Evolutionary conservation across 1,140 invertebrate species (phyloP), one percentile per base, ranked within the genome.

Genomic region (Drosophila arawakana): DNA sequence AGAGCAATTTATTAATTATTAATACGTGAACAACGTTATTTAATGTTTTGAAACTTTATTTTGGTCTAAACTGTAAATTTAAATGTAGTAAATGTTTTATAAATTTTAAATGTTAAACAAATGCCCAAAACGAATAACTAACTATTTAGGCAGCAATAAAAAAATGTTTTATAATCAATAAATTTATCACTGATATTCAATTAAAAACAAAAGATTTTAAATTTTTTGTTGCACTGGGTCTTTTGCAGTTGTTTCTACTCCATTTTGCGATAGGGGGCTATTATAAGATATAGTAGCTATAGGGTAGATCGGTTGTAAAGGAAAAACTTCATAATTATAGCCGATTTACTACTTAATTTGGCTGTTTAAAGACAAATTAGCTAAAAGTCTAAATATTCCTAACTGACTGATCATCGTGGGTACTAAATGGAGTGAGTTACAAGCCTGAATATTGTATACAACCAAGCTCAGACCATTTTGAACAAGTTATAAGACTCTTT

Each of bases 1-100:
- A 89, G 85, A 89, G 8, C 49, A 84, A 89, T 89, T 88, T 88
- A 80, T 90, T 78, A 30, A 80, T 89, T 79, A 71, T 59, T 69
- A 77, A 57, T 57, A 57, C 10, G 54, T 34, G 30, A 37, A 10
- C 43, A 71, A 41, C 70, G 72, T 81, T 82, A 83, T 30, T 69
- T 66, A 69, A 85, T 84, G 81, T 80, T 83, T 65, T 47, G 21
- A 30, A 30, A 5, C 25, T 30, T 30, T 37, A 44, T 59, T 61
- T 61, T 10, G 39, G 10, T 54, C 55, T 88, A 30, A 30, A 30
- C 25, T 30, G 25, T 30, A 30, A 30, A 30, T 30, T 30, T 0
- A 30, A 30, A 30, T 30, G 25, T 30, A 25, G 84, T 83, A 80
- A 66, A 73, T 71, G 84, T 88, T 88, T 84, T 89, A 80, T 65